These are phyloP conservation scores for Pipistrellus nathusii DNA, from an alignment of 2,797 vertebrate species.

Conservation along the genomic window DNA sequence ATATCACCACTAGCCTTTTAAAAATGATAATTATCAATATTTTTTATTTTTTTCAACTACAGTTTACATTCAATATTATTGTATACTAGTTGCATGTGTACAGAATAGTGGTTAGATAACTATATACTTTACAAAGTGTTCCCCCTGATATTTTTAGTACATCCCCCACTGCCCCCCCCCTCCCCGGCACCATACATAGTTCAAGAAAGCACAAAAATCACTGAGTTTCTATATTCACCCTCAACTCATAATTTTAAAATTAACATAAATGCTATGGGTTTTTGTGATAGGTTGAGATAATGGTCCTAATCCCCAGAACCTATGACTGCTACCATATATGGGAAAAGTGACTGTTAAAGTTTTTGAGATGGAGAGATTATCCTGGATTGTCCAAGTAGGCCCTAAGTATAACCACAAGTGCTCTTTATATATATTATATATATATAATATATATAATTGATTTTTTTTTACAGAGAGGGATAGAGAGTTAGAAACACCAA, in stretches of 20 bases:
- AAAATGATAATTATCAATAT: background rate
- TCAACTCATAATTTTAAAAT: slow-evolving; percentile 40
- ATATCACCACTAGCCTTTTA: background rate
- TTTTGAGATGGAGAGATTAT: background rate
- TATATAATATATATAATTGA: too few relatives aligned
- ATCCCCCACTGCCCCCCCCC: too few relatives aligned
- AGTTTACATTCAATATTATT: background rate
- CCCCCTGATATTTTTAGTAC: background rate
- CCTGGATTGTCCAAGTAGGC: background rate
- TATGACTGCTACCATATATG: background rate
- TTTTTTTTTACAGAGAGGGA: too few relatives aligned
- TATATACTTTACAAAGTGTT: background rate
- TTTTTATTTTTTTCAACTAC: background rate
- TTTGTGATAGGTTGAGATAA: background rate
- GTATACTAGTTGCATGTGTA: background rate
- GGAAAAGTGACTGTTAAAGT: background rate
- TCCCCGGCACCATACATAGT: background rate
- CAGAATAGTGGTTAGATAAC: background rate
- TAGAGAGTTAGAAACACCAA: too few relatives aligned
- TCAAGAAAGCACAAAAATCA: slow-evolving; percentile 26
- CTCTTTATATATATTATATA: too few relatives aligned
- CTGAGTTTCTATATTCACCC: slow-evolving; percentile 2
- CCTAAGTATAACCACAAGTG: background rate
- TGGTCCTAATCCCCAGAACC: background rate
- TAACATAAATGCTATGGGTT: background rate